These are phyloP conservation scores for Dysmachus trigonus DNA, from an alignment of 2,888 invertebrate species.

Conservation along the genomic window DNA sequence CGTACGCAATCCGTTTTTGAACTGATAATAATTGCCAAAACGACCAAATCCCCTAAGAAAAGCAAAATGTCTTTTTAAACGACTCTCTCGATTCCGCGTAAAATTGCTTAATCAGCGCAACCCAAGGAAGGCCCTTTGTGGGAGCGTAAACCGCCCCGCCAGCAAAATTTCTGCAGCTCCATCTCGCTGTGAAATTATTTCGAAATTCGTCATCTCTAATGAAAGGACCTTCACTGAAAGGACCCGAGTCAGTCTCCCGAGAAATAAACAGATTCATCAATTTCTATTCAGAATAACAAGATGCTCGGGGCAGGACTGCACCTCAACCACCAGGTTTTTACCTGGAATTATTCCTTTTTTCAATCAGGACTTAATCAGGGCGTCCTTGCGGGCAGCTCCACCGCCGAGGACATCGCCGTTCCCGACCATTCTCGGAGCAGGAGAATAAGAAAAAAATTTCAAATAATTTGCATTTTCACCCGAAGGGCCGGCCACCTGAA, in stretches of 20 bases:
- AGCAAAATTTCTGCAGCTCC: background rate
- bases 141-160: background rate
- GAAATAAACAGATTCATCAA: slow-evolving; percentile 55
- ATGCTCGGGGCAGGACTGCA: slow-evolving; percentile 43
- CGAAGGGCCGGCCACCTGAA: background rate
- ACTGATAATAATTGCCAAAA: slow-evolving; percentile 9
- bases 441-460: background rate
- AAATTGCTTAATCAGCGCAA: slow-evolving; percentile 29
- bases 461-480: slow-evolving; percentile 24
- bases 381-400: slow-evolving; percentile 30
- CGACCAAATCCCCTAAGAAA: background rate
- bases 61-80: background rate
- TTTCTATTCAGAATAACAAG: slow-evolving; percentile 53
- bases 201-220: slow-evolving; percentile 4
- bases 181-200: slow-evolving; percentile 3
- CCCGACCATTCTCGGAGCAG: background rate
- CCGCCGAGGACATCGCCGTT: background rate
- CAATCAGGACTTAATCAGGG: slow-evolving; percentile 48
- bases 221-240: slow-evolving; percentile 28
- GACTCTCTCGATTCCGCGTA: background rate
- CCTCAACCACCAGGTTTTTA: slow-evolving; percentile 41
- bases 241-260: slow-evolving; percentile 51
- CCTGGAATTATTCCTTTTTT: slow-evolving; percentile 48
- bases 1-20: too few relatives aligned
- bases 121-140: background rate